Conservation (phyloP, 1,140 invertebrate species). For the Bombyx mori region DNA sequence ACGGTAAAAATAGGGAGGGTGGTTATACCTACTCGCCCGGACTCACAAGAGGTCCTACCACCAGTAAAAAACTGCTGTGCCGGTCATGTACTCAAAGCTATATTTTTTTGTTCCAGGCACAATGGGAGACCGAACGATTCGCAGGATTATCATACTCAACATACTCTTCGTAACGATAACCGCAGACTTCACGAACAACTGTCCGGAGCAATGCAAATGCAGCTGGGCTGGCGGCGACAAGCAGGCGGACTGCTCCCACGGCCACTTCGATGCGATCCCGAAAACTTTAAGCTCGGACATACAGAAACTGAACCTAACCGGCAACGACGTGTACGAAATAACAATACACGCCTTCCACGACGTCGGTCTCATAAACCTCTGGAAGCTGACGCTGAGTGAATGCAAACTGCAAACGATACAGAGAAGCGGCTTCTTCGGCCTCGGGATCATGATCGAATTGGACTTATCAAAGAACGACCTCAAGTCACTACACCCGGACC, state of each 20-base stretch:
- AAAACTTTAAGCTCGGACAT: slow-evolving; percentile 79
- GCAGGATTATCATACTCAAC: slow-evolving; percentile 28
- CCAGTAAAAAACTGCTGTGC: too few species aligned
- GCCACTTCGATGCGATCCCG: slow-evolving; percentile 78
- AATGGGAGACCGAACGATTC: slow-evolving; percentile 30
- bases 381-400: slow-evolving; percentile 82
- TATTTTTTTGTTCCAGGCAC: slow-evolving; percentile 51
- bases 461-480: slow-evolving; percentile 87
- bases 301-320: slow-evolving; percentile 82
- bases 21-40: too few species aligned
- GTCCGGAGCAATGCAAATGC: slow-evolving; percentile 77
- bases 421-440: slow-evolving; percentile 79
- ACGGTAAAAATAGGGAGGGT: too few species aligned
- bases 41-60: too few species aligned
- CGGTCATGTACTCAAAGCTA: slow-evolving; percentile 7
- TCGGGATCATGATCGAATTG: slow-evolving; percentile 86
- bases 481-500: slow-evolving; percentile 76
- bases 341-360: slow-evolving; percentile 78
- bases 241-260: slow-evolving; percentile 83
- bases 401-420: slow-evolving; percentile 81
- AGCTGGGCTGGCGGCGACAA: slow-evolving; percentile 86
- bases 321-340: slow-evolving; percentile 79
- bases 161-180: slow-evolving; percentile 26
- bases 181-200: slow-evolving; percentile 61
- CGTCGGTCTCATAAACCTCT: slow-evolving; percentile 82